Conservation (phyloP, 2,113 vertebrate species). For the Leucoraja erinaceus region DNA sequence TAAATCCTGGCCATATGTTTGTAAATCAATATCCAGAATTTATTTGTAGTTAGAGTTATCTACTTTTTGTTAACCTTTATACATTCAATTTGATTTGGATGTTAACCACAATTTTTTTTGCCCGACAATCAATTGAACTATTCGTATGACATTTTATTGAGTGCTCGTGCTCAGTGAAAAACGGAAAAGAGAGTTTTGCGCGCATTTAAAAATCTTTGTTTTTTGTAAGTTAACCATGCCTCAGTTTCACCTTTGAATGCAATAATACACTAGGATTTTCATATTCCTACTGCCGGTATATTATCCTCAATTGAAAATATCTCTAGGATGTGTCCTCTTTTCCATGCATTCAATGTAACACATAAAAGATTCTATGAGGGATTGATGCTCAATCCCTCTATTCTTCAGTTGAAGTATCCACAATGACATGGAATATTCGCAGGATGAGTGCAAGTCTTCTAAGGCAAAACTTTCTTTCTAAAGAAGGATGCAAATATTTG, state of each 20-base stretch:
- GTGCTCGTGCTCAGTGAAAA: background rate
- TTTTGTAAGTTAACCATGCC: background rate
- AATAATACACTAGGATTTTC: background rate
- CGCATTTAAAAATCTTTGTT: background rate
- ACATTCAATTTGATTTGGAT: slow-evolving; percentile 34
- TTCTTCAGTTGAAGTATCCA: too few relatives aligned
- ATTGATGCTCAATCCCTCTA: too few relatives aligned
- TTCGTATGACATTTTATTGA: slow-evolving; percentile 31
- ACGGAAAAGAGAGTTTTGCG: background rate
- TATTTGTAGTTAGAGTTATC: slow-evolving; percentile 36
- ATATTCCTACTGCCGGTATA: too few relatives aligned
- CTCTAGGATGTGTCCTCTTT: background rate
- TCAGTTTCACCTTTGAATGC: background rate
- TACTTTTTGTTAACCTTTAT: slow-evolving; percentile 39
- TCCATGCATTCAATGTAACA: background rate
- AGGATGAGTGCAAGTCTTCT: too few relatives aligned
- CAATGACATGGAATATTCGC: too few relatives aligned
- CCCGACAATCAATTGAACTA: background rate
- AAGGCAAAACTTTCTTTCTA: too few relatives aligned
- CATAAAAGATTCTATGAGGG: background rate
- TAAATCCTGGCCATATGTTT: slow-evolving; percentile 29
- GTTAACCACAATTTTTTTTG: slow-evolving; percentile 37
- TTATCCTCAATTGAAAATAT: background rate
- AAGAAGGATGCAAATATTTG: too few relatives aligned
- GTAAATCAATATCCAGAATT: slow-evolving; percentile 37